phyloP scores from a whole-genome alignment of 2,113 vertebrate species.

The Pycnonotus jocosus region DNA sequence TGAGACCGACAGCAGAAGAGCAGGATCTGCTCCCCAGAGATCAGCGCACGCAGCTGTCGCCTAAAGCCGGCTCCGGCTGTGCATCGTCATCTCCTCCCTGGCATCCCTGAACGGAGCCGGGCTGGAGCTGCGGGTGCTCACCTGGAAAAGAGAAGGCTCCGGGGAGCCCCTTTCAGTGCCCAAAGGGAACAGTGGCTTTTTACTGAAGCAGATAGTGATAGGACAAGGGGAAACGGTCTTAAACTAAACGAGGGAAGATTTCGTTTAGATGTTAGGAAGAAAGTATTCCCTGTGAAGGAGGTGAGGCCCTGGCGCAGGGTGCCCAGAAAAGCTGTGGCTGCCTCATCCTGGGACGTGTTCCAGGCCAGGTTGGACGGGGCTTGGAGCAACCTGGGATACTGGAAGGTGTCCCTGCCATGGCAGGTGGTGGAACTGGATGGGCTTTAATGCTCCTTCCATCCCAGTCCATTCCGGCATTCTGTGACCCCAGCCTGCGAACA shows the following conservation, averaged over 20 bases:
- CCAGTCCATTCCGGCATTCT: not conserved
- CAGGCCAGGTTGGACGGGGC: fast-evolving
- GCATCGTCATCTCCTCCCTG: not conserved
- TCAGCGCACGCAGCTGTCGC: fast-evolving
- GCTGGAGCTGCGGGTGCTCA: not conserved
- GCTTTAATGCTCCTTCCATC: not conserved
- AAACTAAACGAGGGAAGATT: not conserved
- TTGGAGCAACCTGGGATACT: not conserved
- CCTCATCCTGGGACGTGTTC: not conserved
- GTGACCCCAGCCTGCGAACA: not conserved
- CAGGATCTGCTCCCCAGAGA: not conserved
- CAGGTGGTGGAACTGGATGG: not conserved
- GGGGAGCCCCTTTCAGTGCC: not conserved
- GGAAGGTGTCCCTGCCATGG: not conserved
- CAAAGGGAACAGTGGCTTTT: not conserved
- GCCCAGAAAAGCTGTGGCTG: not conserved
- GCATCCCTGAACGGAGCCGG: not conserved
- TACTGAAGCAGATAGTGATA: not conserved
- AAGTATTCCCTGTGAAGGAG: not conserved
- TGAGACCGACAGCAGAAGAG: fast-evolving
- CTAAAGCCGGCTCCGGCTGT: fast-evolving
- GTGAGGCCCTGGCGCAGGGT: fast-evolving
- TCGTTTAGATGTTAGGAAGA: not conserved
- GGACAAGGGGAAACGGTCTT: not conserved
- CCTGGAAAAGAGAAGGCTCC: not conserved